Evolutionary conservation across 2,888 invertebrate genomes (phyloP).

Genomic region (Fragum sueziense): DNA sequence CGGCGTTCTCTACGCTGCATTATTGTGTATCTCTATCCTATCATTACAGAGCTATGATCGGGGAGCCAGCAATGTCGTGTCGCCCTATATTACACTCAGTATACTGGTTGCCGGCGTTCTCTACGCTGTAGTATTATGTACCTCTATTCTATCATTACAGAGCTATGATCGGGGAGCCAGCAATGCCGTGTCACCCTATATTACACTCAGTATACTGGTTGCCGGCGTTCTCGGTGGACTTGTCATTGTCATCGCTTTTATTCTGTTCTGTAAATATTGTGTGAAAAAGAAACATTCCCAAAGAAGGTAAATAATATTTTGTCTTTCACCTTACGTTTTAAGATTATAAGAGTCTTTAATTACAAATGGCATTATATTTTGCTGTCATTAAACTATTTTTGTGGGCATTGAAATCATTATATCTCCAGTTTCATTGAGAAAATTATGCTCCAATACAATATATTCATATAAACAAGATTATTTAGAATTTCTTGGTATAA

Average conservation of each 20-base stretch:
- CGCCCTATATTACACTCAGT: slow-evolving; percentile 78
- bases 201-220: slow-evolving; percentile 81
- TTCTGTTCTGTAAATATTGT: slow-evolving; percentile 83
- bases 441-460: too few relatives aligned
- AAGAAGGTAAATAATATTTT: slow-evolving; percentile 70
- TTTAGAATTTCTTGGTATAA: too few relatives aligned
- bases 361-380: too few relatives aligned
- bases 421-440: too few relatives aligned
- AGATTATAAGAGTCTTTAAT: too few relatives aligned
- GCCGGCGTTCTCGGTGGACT: slow-evolving; percentile 82
- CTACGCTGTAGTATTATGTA: background rate
- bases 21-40: background rate
- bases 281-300: slow-evolving; percentile 75
- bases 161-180: slow-evolving; percentile 60
- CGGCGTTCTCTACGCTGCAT: slow-evolving; percentile 76
- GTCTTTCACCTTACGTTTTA: background rate
- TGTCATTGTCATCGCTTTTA: slow-evolving; percentile 81
- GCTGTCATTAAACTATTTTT: too few relatives aligned
- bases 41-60: slow-evolving; percentile 56
- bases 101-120: slow-evolving; percentile 81
- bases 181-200: slow-evolving; percentile 68
- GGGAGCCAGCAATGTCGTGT: slow-evolving; percentile 62
- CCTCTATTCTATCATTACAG: slow-evolving; percentile 30
- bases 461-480: too few relatives aligned
- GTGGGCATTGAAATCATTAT: too few relatives aligned